phyloP scores from a whole-genome alignment of 2,113 vertebrate species.

The Egretta garzetta region DNA sequence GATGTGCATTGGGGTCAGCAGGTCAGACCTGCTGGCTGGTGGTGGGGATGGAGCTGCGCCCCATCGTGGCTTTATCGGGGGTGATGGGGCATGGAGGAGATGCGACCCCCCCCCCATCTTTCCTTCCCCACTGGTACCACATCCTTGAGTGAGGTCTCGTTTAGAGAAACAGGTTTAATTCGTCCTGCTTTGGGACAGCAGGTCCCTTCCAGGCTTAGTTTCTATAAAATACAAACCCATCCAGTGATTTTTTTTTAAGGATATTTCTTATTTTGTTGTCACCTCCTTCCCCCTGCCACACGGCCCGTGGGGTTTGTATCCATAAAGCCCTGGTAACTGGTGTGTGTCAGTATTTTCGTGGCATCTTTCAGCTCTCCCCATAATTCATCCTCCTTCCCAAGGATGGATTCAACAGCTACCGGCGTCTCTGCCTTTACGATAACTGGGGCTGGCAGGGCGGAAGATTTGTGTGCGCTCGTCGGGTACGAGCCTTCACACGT shows the following conservation, averaged over 20 bases:
- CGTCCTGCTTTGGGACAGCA: background rate
- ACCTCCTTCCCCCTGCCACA: background rate
- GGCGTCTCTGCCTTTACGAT: background rate
- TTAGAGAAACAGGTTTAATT: background rate
- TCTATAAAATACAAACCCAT: background rate
- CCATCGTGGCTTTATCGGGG: background rate
- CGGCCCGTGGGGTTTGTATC: rapidly evolving
- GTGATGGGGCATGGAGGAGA: background rate
- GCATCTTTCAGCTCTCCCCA: background rate
- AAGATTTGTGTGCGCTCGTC: background rate
- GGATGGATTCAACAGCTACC: background rate
- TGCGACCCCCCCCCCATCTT: rapidly evolving
- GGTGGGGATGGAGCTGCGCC: background rate
- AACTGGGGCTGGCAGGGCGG: background rate
- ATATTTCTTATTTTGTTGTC: background rate
- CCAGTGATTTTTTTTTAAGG: background rate
- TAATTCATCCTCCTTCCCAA: background rate
- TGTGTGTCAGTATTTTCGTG: background rate
- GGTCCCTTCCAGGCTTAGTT: background rate
- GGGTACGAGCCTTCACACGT: rapidly evolving
- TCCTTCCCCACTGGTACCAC: background rate
- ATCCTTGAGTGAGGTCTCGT: background rate
- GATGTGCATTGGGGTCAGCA: background rate
- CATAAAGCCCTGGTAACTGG: background rate
- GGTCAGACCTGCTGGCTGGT: background rate